phyloP scores from a whole-genome alignment of 2,797 vertebrate genomes.

The Vespertilio murinus region DNA sequence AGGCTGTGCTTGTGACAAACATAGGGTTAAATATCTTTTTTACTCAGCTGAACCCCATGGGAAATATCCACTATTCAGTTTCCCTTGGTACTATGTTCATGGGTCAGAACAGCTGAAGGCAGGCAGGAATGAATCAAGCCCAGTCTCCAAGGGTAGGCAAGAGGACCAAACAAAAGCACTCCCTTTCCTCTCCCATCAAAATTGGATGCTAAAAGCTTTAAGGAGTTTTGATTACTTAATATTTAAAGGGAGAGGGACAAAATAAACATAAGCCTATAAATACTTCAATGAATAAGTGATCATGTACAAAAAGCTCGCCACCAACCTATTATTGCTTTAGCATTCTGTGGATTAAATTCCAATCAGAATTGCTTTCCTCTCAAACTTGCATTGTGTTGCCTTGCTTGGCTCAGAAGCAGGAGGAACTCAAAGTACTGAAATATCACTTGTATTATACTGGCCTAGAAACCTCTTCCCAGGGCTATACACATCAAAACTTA shows the following conservation, averaged over 20 bases:
- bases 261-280: slow-evolving; percentile 47
- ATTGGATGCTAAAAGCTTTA: slow-evolving; percentile 31
- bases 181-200: slow-evolving; percentile 35
- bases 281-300: background rate
- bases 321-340: slow-evolving; percentile 39
- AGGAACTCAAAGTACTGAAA: slow-evolving; percentile 50
- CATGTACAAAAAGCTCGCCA: slow-evolving; percentile 2
- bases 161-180: slow-evolving; percentile 14
- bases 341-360: slow-evolving; percentile 70
- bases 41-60: slow-evolving; percentile 8
- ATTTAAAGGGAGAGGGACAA: slow-evolving; percentile 55
- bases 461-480: slow-evolving; percentile 50
- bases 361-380: slow-evolving; percentile 76
- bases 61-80: slow-evolving; percentile 48
- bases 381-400: slow-evolving; percentile 68
- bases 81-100: background rate
- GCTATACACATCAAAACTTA: slow-evolving; percentile 23
- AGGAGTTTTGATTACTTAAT: slow-evolving; percentile 53
- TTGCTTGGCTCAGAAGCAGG: slow-evolving; percentile 54
- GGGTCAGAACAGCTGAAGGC: background rate
- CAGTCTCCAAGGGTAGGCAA: slow-evolving; percentile 27
- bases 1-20: slow-evolving; percentile 52
- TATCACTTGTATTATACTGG: background rate
- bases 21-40: slow-evolving; percentile 61
- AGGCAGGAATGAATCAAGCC: slow-evolving; percentile 44